Base-by-base conservation (phyloP, 2,113 vertebrate species). In the Marmota monax region DNA sequence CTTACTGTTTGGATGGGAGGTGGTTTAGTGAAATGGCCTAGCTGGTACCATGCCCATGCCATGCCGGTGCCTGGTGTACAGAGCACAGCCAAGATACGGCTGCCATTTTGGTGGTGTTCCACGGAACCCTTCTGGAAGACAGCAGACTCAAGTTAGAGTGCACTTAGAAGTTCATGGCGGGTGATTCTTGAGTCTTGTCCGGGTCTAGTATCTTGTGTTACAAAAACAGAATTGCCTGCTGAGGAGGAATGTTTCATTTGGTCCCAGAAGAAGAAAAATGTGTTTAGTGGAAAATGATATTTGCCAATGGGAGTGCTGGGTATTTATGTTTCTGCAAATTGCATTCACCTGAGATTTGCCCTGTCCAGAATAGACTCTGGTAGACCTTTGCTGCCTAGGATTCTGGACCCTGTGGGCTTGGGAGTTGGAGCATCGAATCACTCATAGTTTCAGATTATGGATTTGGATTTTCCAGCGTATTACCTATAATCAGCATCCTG, bases 261-360 rank as follows among this genome's bases (percentile, higher is more conserved):
- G n/a, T 42, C 34, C 45, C 29, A 48, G 73, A 77, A 93, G 70
- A 87, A 89, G 95, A 70, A 90, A 92, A 92, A 91, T 63, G 58
- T 73, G 39, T 92, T 97, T 90, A 58, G 34, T 94, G 58, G 82
- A 37, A 94, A 84, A 77, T 82, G 92, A 27, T 78, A 93, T 97
- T 96, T 96, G 95, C 94, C 72, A 89, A 73, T 7, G 3, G 8
- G 72, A 29, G 80, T 6, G 45, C 34, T 79, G 34, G 67, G 13
- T 94, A 61, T 87, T 92, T 92, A 94, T 82, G 72, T 88, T 96
- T 88, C 78, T 17, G 82, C 77, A 94, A 48, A 85, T 23, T 7
- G 53, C 67, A 65, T 65, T 39, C 42, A 56, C 77, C 4, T 79
- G 93, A 87, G 88, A 79, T 84, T 95, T 95, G 58, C 82, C 72